A percentile compares a stretch with the other conserved stretches of the same genome.
These are phyloP conservation scores for Apostichopus leukothele DNA, from an alignment of 53 echinoderm and acorn worm genomes.

Conservation along the genomic window DNA sequence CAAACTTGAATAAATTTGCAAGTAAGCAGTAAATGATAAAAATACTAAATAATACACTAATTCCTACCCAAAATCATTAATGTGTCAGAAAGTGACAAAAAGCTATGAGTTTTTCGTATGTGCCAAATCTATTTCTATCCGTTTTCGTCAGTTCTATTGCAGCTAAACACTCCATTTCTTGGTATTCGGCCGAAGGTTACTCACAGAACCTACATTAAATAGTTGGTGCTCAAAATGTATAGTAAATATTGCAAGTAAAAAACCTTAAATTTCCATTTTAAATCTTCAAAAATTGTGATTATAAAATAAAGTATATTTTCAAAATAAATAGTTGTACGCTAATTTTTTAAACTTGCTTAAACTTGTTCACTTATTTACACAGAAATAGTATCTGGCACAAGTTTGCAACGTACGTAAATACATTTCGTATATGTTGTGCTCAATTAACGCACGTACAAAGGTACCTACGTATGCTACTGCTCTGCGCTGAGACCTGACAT, in stretches of 20 bases:
- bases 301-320: too few species aligned
- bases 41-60: not conserved
- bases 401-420: not conserved
- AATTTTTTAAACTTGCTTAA: too few species aligned
- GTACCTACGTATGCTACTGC: too few species aligned
- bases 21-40: not conserved
- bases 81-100: too few species aligned
- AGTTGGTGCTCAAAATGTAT: not conserved
- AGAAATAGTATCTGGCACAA: not conserved
- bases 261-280: too few species aligned
- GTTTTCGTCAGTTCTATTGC: slow-evolving; percentile 21
- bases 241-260: not conserved
- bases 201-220: not conserved
- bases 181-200: slow-evolving; percentile 29
- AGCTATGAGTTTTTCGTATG: not conserved
- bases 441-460: not conserved
- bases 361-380: too few species aligned
- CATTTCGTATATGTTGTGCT: not conserved
- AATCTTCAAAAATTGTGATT: too few species aligned
- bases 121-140: slow-evolving; percentile 23
- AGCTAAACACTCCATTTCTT: not conserved
- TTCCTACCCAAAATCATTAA: not conserved
- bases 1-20: not conserved
- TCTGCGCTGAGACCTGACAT: too few species aligned
- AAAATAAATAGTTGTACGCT: too few species aligned